These are phyloP conservation scores for Megaceryle torquata DNA, from an alignment of 2,113 vertebrate species.

Conservation along the genomic window DNA sequence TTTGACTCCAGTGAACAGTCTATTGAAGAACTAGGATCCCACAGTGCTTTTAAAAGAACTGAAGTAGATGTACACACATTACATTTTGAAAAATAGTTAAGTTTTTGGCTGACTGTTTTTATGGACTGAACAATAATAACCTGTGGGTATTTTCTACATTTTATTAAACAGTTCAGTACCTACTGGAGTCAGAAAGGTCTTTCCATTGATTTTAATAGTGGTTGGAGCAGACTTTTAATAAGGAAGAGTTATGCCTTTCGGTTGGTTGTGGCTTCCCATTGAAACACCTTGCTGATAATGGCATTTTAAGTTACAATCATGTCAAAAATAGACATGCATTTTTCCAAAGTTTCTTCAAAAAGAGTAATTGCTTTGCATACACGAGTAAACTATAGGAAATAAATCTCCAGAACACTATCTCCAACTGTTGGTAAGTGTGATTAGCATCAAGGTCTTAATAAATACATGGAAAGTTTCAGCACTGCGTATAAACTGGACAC, in stretches of 20 bases:
- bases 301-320: neutral
- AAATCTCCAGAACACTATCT: neutral
- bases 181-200: neutral
- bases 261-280: neutral
- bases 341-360: neutral
- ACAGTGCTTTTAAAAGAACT: slow-evolving; percentile 9
- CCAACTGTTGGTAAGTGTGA: neutral
- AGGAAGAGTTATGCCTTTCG: neutral
- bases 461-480: neutral
- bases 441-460: neutral
- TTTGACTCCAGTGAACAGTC: slow-evolving; percentile 11
- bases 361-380: neutral
- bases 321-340: neutral
- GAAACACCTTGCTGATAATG: neutral
- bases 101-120: slow-evolving; percentile 2
- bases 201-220: slow-evolving; percentile 33
- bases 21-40: slow-evolving; percentile 6
- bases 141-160: neutral
- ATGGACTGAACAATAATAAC: slow-evolving; percentile 25
- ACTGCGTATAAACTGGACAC: neutral
- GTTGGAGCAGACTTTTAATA: neutral
- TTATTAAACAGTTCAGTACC: slow-evolving; percentile 13
- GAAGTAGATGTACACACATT: neutral
- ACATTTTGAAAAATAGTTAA: neutral
- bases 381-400: neutral